Conservation (phyloP, 2,888 invertebrate genomes). For the Cactoblastis cactorum region DNA sequence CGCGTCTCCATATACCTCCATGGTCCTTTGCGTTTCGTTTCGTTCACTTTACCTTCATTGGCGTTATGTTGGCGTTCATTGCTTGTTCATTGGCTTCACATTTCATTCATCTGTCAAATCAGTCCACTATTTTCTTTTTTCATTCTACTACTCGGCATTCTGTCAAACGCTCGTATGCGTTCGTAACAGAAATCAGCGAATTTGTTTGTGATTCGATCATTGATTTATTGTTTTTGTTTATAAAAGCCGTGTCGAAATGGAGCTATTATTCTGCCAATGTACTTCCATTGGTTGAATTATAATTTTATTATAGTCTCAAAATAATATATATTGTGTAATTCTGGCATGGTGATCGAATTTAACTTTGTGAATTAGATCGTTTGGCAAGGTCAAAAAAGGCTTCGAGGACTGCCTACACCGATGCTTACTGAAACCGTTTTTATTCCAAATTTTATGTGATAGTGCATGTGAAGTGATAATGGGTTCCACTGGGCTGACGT, state of each 20-base stretch:
- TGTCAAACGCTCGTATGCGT: constrained; percentile 44
- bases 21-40: background rate
- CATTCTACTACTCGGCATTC: constrained; percentile 33
- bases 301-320: constrained; percentile 38
- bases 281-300: constrained; percentile 28
- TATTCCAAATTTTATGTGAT: constrained; percentile 38
- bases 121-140: background rate
- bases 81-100: too few relatives aligned
- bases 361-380: constrained; percentile 44
- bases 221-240: constrained; percentile 70
- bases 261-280: constrained; percentile 31
- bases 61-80: background rate
- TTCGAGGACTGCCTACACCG: constrained; percentile 43
- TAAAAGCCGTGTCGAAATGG: constrained; percentile 28
- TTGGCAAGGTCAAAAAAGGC: constrained; percentile 40
- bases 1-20: too few relatives aligned
- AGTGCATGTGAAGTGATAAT: constrained; percentile 39
- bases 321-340: constrained; percentile 43
- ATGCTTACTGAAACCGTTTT: constrained; percentile 47
- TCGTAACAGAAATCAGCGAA: constrained; percentile 27
- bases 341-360: constrained; percentile 37
- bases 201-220: constrained; percentile 51
- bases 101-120: background rate
- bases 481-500: constrained; percentile 79
- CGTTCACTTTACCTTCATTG: background rate